A percentile compares a stretch with the other conserved stretches of the same genome.
Conservation (phyloP, 2,113 vertebrate genomes). For the Planiliza haematocheilus region DNA sequence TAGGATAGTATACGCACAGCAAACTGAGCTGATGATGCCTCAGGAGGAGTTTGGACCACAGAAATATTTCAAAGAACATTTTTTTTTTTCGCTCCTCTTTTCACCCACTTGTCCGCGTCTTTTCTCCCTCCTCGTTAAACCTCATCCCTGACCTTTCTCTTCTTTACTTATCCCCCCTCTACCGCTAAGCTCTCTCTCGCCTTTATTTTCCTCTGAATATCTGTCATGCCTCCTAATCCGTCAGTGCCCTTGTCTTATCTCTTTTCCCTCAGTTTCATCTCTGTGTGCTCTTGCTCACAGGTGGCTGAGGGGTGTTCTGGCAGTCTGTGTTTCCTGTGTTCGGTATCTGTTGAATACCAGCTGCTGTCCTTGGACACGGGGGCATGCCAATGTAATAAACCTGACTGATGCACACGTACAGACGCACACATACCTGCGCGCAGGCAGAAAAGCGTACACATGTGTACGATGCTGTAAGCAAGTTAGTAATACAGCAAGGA, state of each 20-base stretch:
- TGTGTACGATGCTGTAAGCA: background rate
- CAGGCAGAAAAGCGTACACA: constrained; percentile 3
- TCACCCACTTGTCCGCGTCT: constrained; percentile 17
- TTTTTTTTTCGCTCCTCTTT: constrained; percentile 39
- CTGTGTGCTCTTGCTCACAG: constrained; percentile 40
- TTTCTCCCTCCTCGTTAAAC: constrained; percentile 41
- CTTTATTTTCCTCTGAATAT: constrained; percentile 56
- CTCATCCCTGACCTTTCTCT: constrained; percentile 54
- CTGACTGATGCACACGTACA: background rate
- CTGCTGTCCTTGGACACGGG: constrained; percentile 53
- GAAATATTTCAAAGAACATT: constrained; percentile 47
- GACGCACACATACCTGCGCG: constrained; percentile 9
- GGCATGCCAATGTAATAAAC: constrained; percentile 27
- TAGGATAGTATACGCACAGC: constrained; percentile 23
- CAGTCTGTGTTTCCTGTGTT: constrained; percentile 36
- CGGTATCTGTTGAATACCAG: constrained; percentile 49
- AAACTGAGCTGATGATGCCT: constrained; percentile 45
- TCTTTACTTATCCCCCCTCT: constrained; percentile 2
- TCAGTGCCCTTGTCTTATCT: constrained; percentile 49
- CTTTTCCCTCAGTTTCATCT: constrained; percentile 16
- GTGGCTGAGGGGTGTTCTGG: constrained; percentile 37
- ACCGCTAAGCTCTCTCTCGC: constrained; percentile 18
- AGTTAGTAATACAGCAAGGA: constrained; percentile 24
- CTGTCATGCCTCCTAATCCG: constrained; percentile 50
- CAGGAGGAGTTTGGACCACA: constrained; percentile 30